Evolutionary conservation across 2,113 vertebrate species (phyloP), one percentile per base, ranked within the genome.

Genomic region (Saguinus imperator): DNA sequence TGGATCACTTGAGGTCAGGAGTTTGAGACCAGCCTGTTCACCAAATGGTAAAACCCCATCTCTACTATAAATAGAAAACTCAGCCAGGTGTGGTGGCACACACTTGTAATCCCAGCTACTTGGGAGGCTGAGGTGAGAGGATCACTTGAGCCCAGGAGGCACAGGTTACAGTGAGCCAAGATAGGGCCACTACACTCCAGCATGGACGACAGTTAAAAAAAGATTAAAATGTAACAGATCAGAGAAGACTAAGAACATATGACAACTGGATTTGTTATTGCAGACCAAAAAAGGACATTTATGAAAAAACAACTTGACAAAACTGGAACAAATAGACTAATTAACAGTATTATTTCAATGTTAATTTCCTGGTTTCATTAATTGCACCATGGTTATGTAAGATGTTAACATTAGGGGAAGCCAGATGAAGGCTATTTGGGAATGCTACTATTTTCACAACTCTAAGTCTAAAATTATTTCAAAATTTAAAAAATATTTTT

Each of bases 401-500:
- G 37, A 66, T 18, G 8, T 75, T 93, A 95, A 86, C 45, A 85
- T 81, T 29, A 79, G n/a, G 57, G 14, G 58, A 93, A 85, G 16
- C 58, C 61, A 81, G 4, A 85, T 57, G 25, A 75, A 88, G 68
- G 5, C n/a, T 84, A 86, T 58, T 58, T 43, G 61, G 61, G 29
- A 89, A 79, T 29, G 32, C 35, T 72, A 87, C 80, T 58, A 76
- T 43, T 84, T 95, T 95, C 81, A 73, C 35, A 94, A 86, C 27
- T 61, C 81, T 55, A 76, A 85, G 43, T 57, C 68, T 91, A 83
- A 64, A 87, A 83, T 94, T 84, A 79, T 85, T 84, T 96, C 79
- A 79, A 92, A 96, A 72, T 40, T 61, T 32, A 3, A 43, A 77
- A 88, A 40, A 37, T 10, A 5, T 20, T 40, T 40, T 64, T 84